A percentile compares a stretch with the other conserved stretches of the same genome.
phyloP scores from a whole-genome alignment of 2,113 vertebrate genomes.

The Benitochromis conjunctus region DNA sequence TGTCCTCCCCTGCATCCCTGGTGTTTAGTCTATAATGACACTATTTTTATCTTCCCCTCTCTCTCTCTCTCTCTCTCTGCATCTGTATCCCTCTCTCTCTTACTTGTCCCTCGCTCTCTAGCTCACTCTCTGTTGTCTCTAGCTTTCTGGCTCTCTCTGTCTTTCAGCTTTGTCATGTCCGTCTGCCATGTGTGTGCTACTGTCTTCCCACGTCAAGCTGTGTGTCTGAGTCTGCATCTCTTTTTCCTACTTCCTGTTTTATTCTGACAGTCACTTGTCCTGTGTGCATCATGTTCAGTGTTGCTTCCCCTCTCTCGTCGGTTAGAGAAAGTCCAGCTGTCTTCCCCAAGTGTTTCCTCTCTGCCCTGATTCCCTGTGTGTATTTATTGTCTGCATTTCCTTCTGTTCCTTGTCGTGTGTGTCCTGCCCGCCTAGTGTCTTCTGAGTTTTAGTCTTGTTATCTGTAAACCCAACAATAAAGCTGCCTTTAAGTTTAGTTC shows the following conservation, averaged over 20 bases:
- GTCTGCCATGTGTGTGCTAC: not conserved
- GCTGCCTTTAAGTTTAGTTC: not conserved
- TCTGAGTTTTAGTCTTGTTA: not conserved
- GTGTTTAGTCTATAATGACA: not conserved
- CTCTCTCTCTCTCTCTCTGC: not conserved
- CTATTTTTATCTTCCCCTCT: not conserved
- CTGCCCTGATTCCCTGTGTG: not conserved
- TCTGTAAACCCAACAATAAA: not conserved
- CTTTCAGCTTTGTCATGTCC: not conserved
- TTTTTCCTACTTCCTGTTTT: not conserved
- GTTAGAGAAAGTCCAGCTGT: not conserved
- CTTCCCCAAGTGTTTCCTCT: not conserved
- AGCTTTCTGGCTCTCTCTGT: not conserved
- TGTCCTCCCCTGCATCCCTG: not conserved
- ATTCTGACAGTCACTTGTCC: not conserved
- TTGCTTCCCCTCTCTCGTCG: not conserved
- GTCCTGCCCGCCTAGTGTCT: not conserved
- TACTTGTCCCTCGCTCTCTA: not conserved
- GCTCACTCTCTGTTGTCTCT: not conserved
- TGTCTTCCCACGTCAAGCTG: not conserved
- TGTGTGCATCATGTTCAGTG: not conserved
- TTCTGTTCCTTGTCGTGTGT: rapidly evolving
- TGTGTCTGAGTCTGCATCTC: not conserved
- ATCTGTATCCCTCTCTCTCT: not conserved
- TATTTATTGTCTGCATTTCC: not conserved